Conservation (phyloP, 30 jellyfish, hydroid and myxozoan genomes). For the Cassiopea xamachana region DNA sequence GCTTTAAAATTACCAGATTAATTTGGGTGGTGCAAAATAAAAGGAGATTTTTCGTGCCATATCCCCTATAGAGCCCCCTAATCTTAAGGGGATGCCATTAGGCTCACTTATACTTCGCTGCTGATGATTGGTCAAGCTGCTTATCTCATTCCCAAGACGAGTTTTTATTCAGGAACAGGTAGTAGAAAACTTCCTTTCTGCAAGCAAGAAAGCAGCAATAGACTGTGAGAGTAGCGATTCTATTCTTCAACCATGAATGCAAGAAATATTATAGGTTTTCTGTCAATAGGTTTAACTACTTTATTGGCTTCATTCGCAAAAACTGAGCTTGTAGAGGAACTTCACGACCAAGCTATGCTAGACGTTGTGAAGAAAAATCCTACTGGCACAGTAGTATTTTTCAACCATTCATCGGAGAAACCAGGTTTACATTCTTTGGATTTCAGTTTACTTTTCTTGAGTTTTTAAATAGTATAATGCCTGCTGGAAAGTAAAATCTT, state of each 20-base stretch:
- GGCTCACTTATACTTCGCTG: neutral
- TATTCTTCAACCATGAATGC: neutral
- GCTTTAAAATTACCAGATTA: too few relatives aligned
- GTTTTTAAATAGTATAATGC: neutral
- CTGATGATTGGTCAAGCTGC: neutral
- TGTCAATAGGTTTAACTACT: neutral
- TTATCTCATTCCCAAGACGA: neutral
- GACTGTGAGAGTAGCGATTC: neutral
- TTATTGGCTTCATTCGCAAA: neutral
- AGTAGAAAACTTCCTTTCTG: neutral
- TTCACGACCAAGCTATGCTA: constrained; percentile 8
- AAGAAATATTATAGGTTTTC: neutral
- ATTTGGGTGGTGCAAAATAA: neutral
- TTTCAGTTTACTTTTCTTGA: neutral
- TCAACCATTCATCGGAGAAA: neutral
- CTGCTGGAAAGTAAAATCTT: neutral
- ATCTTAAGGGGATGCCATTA: neutral
- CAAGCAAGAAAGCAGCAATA: neutral
- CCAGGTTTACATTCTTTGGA: neutral
- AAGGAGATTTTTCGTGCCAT: neutral
- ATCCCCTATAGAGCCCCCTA: neutral
- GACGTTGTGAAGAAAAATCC: constrained; percentile 14
- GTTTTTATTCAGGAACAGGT: neutral
- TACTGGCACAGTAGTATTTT: constrained; percentile 49
- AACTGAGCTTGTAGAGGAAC: neutral